Conservation (phyloP, 2,113 vertebrate species). For the Raja brachyura region DNA sequence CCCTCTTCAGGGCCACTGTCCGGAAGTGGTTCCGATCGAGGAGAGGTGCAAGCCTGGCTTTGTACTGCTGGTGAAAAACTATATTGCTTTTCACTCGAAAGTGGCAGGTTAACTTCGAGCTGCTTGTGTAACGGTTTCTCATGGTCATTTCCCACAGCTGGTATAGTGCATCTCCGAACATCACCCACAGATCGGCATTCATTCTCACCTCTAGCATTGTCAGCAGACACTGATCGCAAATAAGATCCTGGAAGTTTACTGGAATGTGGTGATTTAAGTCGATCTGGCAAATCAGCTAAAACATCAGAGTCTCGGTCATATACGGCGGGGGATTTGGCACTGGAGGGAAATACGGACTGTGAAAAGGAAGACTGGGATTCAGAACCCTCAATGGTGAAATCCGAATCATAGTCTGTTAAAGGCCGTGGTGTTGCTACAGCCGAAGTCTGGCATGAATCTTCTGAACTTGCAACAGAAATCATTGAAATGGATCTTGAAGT, state of each 20-base stretch:
- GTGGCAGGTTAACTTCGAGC: constrained; percentile 52
- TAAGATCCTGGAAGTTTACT: constrained; percentile 66
- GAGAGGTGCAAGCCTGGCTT: constrained; percentile 49
- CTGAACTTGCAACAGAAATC: constrained; percentile 84
- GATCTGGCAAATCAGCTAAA: constrained; percentile 65
- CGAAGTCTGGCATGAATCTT: constrained; percentile 81
- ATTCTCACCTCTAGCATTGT: constrained; percentile 68
- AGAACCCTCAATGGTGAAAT: constrained; percentile 73
- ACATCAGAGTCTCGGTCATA: constrained; percentile 71
- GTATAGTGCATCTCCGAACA: constrained; percentile 60
- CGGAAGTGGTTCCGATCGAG: constrained; percentile 53
- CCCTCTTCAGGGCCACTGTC: constrained; percentile 53
- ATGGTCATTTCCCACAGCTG: constrained; percentile 57
- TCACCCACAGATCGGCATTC: constrained; percentile 65
- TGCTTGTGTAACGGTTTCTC: constrained; percentile 47
- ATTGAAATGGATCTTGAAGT: constrained; percentile 83
- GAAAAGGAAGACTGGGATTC: constrained; percentile 86
- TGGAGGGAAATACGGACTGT: constrained; percentile 72
- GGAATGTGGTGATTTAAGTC: constrained; percentile 55
- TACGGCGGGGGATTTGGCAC: constrained; percentile 76
- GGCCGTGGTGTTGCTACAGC: constrained; percentile 70
- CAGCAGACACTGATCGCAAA: constrained; percentile 74
- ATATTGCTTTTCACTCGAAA: constrained; percentile 52
- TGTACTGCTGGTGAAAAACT: constrained; percentile 42
- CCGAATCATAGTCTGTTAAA: constrained; percentile 74